These are phyloP conservation scores for Mya arenaria DNA, from an alignment of 1,140 invertebrate species.

Conservation along the genomic window DNA sequence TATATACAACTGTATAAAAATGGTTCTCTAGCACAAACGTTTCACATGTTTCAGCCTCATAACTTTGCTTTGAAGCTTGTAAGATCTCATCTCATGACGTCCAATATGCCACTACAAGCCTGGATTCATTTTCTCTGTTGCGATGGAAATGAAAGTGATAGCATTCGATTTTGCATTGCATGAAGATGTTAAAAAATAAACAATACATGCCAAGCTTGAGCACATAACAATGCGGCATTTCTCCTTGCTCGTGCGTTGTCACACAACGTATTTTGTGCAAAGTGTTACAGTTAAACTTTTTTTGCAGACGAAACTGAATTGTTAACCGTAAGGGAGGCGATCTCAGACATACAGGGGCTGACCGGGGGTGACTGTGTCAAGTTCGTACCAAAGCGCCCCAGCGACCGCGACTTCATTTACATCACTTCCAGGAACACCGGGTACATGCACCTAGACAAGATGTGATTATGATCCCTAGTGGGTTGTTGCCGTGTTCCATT, in stretches of 20 bases:
- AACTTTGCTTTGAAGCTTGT: too few relatives aligned
- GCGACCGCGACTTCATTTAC: constrained; percentile 7
- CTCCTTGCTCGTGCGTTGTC: neutral
- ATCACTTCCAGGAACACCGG: neutral
- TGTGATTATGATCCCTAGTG: neutral
- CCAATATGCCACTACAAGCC: too few relatives aligned
- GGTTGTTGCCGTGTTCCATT: neutral
- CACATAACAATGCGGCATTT: neutral
- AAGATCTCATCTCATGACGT: too few relatives aligned
- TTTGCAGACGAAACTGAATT: constrained; percentile 11
- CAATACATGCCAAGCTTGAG: neutral
- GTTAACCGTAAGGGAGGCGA: neutral
- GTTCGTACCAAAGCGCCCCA: constrained; percentile 1
- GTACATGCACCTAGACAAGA: neutral
- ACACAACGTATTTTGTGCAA: neutral
- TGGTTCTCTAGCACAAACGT: too few relatives aligned
- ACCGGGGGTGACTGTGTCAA: constrained; percentile 3
- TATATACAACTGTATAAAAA: too few relatives aligned
- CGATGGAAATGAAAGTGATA: too few relatives aligned
- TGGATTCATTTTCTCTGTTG: too few relatives aligned
- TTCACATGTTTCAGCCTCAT: too few relatives aligned
- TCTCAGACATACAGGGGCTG: neutral
- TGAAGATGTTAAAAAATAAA: neutral
- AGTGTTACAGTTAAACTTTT: neutral
- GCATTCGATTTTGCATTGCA: neutral